phyloP scores from a whole-genome alignment of 2,797 vertebrate genomes.

The Anniella stebbinsi region DNA sequence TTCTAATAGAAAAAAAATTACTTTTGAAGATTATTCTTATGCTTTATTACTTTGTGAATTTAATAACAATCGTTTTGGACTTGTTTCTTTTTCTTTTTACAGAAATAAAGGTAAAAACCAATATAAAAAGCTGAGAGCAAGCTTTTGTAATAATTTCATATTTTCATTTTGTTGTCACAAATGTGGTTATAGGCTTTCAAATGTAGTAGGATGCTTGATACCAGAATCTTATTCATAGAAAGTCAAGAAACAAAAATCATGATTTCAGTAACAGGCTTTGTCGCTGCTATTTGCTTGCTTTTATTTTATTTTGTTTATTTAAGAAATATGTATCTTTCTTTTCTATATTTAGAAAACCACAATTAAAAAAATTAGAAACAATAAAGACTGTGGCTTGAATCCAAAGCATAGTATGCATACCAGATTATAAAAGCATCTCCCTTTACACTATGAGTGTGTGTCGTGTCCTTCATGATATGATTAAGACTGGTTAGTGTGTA shows the following conservation, averaged over 20 bases:
- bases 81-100: slow-evolving; percentile 3
- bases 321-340: too few species aligned
- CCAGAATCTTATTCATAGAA: background rate
- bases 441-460: background rate
- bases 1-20: slow-evolving; percentile 61
- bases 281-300: background rate
- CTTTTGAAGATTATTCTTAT: slow-evolving; percentile 57
- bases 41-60: slow-evolving; percentile 61
- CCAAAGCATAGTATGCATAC: background rate
- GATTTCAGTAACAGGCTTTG: background rate
- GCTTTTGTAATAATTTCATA: background rate
- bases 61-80: slow-evolving; percentile 54
- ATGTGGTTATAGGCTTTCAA: background rate
- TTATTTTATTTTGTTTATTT: background rate
- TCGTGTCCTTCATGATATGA: background rate
- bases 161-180: slow-evolving; percentile 26
- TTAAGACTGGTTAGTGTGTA: background rate
- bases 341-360: too few species aligned
- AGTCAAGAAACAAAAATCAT: background rate
- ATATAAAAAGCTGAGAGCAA: slow-evolving; percentile 12
- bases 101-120: slow-evolving; percentile 18
- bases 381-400: background rate
- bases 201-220: background rate
- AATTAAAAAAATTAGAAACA: too few species aligned
- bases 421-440: background rate